Percentiles rank a stretch among this genome's conserved stretches.
Conservation (phyloP, 2,888 invertebrate genomes). For the Odontocolon sp. region DNA sequence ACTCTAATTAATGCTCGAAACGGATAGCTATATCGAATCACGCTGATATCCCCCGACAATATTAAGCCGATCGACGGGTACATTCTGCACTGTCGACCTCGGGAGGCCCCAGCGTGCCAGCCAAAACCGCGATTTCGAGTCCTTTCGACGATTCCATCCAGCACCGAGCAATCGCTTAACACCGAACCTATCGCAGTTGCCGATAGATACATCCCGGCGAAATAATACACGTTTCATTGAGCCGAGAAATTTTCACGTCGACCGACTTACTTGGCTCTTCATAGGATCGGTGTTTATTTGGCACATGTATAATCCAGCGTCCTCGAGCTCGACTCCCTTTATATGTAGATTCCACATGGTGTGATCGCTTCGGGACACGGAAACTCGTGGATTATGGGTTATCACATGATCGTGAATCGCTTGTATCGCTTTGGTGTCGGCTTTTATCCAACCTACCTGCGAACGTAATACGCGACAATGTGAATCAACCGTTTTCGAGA, state of each 20-base stretch:
- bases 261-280: constrained; percentile 90
- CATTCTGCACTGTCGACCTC: constrained; percentile 21
- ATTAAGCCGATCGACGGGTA: constrained; percentile 58
- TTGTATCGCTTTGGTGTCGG: constrained; percentile 95
- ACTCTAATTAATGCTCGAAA: constrained; percentile 57
- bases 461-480: constrained; percentile 51
- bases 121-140: constrained; percentile 52
- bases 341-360: constrained; percentile 95
- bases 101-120: neutral
- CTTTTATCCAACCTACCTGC: constrained; percentile 96
- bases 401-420: constrained; percentile 96
- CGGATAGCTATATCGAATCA: constrained; percentile 44
- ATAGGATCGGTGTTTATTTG: constrained; percentile 97
- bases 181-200: constrained; percentile 9
- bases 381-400: constrained; percentile 93
- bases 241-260: constrained; percentile 1
- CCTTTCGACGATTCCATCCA: constrained; percentile 48
- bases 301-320: constrained; percentile 95
- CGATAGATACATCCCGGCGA: no score
- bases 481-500: neutral
- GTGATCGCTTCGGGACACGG: constrained; percentile 92
- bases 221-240: neutral
- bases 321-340: constrained; percentile 92
- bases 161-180: constrained; percentile 23
- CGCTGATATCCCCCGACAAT: constrained; percentile 35